These are phyloP conservation scores for Styela plicata DNA, from an alignment of 23 tunicate species.

Conservation along the genomic window DNA sequence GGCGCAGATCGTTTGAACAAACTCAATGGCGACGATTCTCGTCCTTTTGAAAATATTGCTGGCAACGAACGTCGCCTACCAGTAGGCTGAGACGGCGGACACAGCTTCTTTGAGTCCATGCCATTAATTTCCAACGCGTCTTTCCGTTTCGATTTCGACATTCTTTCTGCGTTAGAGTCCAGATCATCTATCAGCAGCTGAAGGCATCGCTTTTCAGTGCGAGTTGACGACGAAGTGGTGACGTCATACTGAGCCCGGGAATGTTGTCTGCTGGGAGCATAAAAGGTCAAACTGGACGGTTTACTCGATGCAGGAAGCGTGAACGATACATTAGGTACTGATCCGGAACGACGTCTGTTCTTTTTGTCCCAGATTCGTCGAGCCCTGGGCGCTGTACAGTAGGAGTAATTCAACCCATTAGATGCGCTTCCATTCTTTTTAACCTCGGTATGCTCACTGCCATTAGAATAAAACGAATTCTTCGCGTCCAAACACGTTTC, in stretches of 20 bases:
- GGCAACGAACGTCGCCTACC: slow-evolving; percentile 61
- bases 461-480: neutral
- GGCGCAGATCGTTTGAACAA: slow-evolving; percentile 41
- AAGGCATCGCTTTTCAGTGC: neutral
- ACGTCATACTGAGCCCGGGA: neutral
- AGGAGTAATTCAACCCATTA: neutral
- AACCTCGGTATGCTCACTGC: neutral
- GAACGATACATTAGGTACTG: slow-evolving; percentile 9
- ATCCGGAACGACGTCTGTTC: slow-evolving; percentile 17
- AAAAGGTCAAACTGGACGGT: slow-evolving; percentile 15
- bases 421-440: neutral
- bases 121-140: neutral
- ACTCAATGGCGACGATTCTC: slow-evolving; percentile 43
- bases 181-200: slow-evolving; percentile 26
- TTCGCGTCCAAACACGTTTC: neutral
- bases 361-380: slow-evolving; percentile 11
- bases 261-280: slow-evolving; percentile 1
- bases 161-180: neutral
- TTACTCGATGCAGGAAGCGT: neutral
- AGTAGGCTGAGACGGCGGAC: neutral
- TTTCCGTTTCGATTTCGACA: neutral
- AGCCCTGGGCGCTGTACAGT: slow-evolving; percentile 11
- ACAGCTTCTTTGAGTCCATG: slow-evolving; percentile 1
- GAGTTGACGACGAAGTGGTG: neutral
- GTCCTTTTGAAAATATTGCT: slow-evolving; percentile 24